Percentiles rank a stretch among this genome's conserved stretches.
phyloP scores from a whole-genome alignment of 2,888 invertebrate genomes.

The Acleris cristana region DNA sequence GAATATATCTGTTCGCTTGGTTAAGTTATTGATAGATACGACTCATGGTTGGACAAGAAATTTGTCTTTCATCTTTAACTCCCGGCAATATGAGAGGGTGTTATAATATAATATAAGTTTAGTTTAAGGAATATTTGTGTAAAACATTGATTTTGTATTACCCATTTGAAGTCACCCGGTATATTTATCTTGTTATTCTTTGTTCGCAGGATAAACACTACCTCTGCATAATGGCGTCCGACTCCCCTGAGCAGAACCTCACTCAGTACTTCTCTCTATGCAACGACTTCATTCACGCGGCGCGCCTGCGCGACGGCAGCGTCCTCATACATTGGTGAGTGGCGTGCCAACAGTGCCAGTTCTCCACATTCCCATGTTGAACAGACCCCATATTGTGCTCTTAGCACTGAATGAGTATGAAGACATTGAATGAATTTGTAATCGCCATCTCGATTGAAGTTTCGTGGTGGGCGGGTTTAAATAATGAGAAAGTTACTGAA shows the following conservation, averaged over 20 bases:
- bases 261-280: constrained; percentile 96
- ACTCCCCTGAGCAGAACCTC: constrained; percentile 96
- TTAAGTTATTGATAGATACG: too few relatives aligned
- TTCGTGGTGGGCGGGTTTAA: neutral
- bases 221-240: constrained; percentile 97
- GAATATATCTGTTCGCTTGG: too few relatives aligned
- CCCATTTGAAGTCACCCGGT: too few relatives aligned
- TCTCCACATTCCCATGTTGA: too few relatives aligned
- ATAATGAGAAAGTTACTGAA: too few relatives aligned
- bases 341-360: neutral
- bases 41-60: too few relatives aligned
- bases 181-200: constrained; percentile 28
- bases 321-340: constrained; percentile 97
- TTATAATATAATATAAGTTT: too few relatives aligned
- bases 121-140: too few relatives aligned
- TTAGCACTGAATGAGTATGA: neutral
- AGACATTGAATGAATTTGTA: constrained; percentile 27
- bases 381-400: too few relatives aligned
- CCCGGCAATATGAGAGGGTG: too few relatives aligned
- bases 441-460: constrained; percentile 8
- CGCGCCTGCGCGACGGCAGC: constrained; percentile 93
- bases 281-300: constrained; percentile 98
- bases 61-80: too few relatives aligned
- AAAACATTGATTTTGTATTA: too few relatives aligned
- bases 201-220: constrained; percentile 95